Evolutionary conservation across 2,797 vertebrate genomes (phyloP).

Genomic region (Linurgus olivaceus): DNA sequence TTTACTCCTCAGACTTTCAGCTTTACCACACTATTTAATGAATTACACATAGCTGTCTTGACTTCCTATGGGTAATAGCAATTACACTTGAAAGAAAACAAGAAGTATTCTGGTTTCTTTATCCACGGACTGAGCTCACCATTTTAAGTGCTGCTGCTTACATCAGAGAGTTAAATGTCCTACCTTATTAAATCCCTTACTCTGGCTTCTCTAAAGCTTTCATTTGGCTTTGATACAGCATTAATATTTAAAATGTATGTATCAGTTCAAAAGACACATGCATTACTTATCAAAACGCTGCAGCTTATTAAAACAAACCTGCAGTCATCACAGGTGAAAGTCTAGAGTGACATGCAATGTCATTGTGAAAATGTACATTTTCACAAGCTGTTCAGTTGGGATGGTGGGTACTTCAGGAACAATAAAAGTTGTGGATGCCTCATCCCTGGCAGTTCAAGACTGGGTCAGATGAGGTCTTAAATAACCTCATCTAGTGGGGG

Average conservation of each 20-base stretch:
- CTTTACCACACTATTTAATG: neutral
- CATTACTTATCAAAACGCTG: neutral
- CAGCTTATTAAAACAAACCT: neutral
- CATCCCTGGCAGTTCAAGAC: neutral
- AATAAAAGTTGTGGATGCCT: neutral
- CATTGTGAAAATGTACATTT: neutral
- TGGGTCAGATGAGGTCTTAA: neutral
- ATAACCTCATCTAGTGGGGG: neutral
- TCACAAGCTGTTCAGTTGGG: neutral
- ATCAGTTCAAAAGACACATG: neutral
- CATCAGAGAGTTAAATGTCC: neutral
- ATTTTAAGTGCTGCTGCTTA: neutral
- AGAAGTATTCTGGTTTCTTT: neutral
- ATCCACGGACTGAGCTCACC: neutral
- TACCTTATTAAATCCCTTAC: neutral
- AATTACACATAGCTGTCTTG: neutral
- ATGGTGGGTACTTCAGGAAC: neutral
- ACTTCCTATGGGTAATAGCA: neutral
- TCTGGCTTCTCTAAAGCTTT: neutral
- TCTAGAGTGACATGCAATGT: neutral
- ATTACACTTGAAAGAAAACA: neutral
- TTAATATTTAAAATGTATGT: slow-evolving; percentile 33
- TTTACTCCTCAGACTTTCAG: neutral
- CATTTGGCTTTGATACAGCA: neutral
- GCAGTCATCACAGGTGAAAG: neutral